These are phyloP conservation scores for Dendrolimus houi DNA, from an alignment of 2,888 invertebrate species.

Conservation along the genomic window DNA sequence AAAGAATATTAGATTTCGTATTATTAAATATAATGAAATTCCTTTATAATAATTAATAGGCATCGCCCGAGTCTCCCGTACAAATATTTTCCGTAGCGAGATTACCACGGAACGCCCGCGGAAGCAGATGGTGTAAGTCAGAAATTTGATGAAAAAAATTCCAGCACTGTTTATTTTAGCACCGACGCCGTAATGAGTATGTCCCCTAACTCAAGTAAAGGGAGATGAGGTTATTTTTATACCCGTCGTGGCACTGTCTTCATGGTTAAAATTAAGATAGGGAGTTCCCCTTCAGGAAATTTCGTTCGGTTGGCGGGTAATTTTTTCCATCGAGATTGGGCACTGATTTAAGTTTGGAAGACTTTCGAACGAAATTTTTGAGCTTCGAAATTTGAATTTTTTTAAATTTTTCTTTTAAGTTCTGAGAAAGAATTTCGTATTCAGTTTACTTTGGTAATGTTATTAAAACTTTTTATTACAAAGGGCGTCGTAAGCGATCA, in stretches of 20 bases:
- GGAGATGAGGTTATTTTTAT: constrained; percentile 28
- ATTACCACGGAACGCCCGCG: constrained; percentile 45
- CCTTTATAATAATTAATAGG: constrained; percentile 33
- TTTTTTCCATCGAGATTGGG: not conserved
- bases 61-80: constrained; percentile 17
- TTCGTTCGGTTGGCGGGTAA: not conserved
- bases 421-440: too few relatives aligned
- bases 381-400: too few relatives aligned
- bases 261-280: not conserved
- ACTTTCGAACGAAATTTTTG: too few relatives aligned
- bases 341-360: not conserved
- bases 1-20: not conserved
- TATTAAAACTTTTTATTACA: too few relatives aligned
- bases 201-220: constrained; percentile 29
- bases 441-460: too few relatives aligned
- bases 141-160: constrained; percentile 59
- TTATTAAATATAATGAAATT: constrained; percentile 1
- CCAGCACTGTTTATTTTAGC: constrained; percentile 41
- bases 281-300: not conserved
- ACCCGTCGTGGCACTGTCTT: not conserved
- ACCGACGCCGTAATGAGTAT: constrained; percentile 38
- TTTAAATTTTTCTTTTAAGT: too few relatives aligned
- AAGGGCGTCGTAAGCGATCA: too few relatives aligned
- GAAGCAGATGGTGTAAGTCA: constrained; percentile 60
- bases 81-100: constrained; percentile 56